Base-by-base conservation (phyloP, 2,888 invertebrate genomes). In the Caenorhabditis becei region DNA sequence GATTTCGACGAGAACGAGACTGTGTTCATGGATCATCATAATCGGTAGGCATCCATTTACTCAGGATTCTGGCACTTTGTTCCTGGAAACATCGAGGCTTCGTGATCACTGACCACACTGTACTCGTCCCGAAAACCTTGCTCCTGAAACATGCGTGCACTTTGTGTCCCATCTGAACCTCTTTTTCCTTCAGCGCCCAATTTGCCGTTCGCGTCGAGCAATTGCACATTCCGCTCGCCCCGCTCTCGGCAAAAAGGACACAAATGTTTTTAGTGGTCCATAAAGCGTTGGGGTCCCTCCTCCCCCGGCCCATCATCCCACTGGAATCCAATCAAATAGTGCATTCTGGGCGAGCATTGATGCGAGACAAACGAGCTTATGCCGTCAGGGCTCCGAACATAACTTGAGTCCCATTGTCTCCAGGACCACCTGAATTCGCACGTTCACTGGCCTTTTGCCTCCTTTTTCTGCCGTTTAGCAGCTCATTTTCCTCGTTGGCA, bases 191-290 rank as follows among this genome's bases (percentile, higher is more conserved):
- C 4, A 32, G 5, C 7, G 7, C 14, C 41, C 41, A 41, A 41
- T 41, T 41, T 10, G 41, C 10, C n/a, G 28, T 56, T 35, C 32
- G n/a, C 32, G 32, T 10, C 4, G 4, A 4, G 32, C 32, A 32
- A 32, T 32, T 32, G 32, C 32, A 32, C 32, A 65, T 37, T 32
- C 53, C 28, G 41, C 23, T 51, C 23, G 62, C 26, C 5, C 4
- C 51, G 32, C 35, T 32, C 10, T 32, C 51, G 16, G 41, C 41
- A 59, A 37, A 49, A 70, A 61, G 61, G 70, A 61, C 70, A 70
- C 70, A 70, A 70, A 61, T 70, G 70, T 70, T 70, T 66, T 70
- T 70, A 70, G 70, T 70, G 70, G 61, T 70, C 70, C 70, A 70
- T 70, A 59, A 70, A 70, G 59, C 51, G 59, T 70, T 70, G 59